phyloP scores from a whole-genome alignment of 2,888 invertebrate species.

The Drepanosiphum platanoidis region DNA sequence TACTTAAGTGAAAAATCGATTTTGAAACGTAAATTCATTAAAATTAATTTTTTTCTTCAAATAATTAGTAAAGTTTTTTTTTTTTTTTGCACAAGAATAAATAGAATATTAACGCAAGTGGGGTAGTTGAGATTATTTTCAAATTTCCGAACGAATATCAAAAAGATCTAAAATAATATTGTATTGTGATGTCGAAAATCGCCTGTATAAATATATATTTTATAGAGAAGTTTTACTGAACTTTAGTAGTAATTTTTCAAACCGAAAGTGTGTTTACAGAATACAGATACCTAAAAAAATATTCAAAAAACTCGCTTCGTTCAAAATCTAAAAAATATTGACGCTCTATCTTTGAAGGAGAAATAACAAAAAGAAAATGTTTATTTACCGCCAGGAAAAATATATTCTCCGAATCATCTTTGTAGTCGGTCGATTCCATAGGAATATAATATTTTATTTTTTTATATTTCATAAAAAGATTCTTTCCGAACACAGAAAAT shows the following conservation, averaged over 20 bases:
- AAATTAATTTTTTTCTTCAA: too few relatives aligned
- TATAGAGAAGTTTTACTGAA: background rate
- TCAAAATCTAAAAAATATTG: background rate
- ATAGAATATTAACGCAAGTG: too few relatives aligned
- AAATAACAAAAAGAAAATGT: conserved; percentile 13
- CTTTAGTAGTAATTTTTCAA: background rate
- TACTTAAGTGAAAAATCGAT: too few relatives aligned
- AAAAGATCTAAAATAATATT: too few relatives aligned
- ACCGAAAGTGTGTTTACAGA: background rate
- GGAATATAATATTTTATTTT: too few relatives aligned
- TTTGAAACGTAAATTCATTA: too few relatives aligned
- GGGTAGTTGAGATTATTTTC: too few relatives aligned
- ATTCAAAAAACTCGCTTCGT: background rate
- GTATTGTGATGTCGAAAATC: too few relatives aligned
- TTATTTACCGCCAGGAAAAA: conserved; percentile 20
- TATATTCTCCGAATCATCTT: background rate
- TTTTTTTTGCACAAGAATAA: too few relatives aligned
- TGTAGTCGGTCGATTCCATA: conserved; percentile 19
- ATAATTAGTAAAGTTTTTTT: too few relatives aligned
- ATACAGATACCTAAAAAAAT: background rate
- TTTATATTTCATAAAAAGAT: conserved; percentile 27
- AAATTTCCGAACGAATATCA: too few relatives aligned
- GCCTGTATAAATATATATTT: too few relatives aligned
- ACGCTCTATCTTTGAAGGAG: background rate
- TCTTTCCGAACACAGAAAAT: conserved; percentile 21